Evolutionary conservation across 2,113 vertebrate species (phyloP).

Genomic region (Calyptomena viridis): DNA sequence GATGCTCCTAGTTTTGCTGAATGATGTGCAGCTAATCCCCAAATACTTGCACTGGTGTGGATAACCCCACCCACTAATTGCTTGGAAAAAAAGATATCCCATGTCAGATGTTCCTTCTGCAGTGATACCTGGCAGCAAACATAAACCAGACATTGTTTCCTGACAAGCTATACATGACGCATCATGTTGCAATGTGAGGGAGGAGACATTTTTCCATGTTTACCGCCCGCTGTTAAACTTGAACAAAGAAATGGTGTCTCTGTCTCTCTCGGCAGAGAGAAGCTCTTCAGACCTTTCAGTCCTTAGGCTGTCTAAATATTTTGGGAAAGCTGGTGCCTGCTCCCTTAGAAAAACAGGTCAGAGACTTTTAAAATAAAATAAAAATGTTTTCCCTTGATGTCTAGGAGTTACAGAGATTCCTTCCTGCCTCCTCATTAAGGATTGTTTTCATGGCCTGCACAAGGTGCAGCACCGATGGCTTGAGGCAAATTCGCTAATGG

Average conservation of each 20-base stretch:
- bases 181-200: neutral
- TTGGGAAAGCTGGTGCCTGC: neutral
- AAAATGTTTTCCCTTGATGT: neutral
- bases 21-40: slow-evolving; percentile 18
- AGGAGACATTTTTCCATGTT: slow-evolving; percentile 8
- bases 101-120: neutral
- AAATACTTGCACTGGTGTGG: neutral
- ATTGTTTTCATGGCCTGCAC: neutral
- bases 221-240: slow-evolving; percentile 1
- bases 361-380: neutral
- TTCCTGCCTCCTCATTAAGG: neutral
- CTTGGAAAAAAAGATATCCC: neutral
- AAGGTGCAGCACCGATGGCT: neutral
- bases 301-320: neutral
- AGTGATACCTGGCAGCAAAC: slow-evolving; percentile 15
- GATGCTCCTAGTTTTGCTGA: neutral
- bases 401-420: neutral
- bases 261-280: neutral
- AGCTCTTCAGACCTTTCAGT: neutral
- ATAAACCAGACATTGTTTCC: slow-evolving; percentile 5
- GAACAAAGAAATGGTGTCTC: neutral
- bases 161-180: neutral
- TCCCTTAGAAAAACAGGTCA: neutral
- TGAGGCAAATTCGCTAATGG: neutral
- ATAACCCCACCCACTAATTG: slow-evolving; percentile 12